Evolutionary conservation across 1,140 invertebrate genomes (phyloP), one percentile per base, ranked within the genome.

Genomic region (Bursaphelenchus mucronatus): DNA sequence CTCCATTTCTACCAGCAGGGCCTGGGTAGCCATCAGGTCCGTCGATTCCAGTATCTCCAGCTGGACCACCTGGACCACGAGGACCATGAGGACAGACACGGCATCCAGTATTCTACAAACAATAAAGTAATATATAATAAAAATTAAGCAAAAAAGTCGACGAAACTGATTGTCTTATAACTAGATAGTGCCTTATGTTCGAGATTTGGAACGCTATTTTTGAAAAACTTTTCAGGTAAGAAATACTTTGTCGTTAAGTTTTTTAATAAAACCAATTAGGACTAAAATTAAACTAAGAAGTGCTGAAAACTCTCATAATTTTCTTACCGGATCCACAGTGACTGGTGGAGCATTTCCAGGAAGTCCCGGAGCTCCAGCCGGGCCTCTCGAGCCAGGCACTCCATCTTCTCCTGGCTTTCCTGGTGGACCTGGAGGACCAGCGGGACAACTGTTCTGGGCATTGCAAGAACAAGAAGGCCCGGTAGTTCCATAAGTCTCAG

Each of bases 301-400:
- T 30, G 5, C 30, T 30, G 30, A 5, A 30, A 30, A 30, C 30
- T 30, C 2, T 30, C 2, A 30, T 3, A 5, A 30, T 30, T 1
- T 30, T 41, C 73, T 63, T 50, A 78, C 68, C 17, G 78, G 75
- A 55, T 78, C 76, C 19, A 78, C 68, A 30, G 78, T 74, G 2
- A 80, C 74, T 15, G 76, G 76, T 46, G 76, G 76, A 41, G 76
- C 78, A 21, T 74, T 70, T 51, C 76, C 76, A 15, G 78, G 73
- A 13, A 77, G 63, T 65, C 76, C 76, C 13, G 69, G 73, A 7
- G 63, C 63, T 21, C 75, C 75, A 49, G 72, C 53, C 53, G 46
- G 45, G 10, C 74, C 74, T 51, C 73, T 55, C 9, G 76, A 21
- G 40, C 65, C 69, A 3, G 69, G 57, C 52, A 65, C 43, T 44